These are phyloP conservation scores for Hydrozoanthus tunicans DNA, from an alignment of 64 coral and sea anemone species.

Conservation along the genomic window DNA sequence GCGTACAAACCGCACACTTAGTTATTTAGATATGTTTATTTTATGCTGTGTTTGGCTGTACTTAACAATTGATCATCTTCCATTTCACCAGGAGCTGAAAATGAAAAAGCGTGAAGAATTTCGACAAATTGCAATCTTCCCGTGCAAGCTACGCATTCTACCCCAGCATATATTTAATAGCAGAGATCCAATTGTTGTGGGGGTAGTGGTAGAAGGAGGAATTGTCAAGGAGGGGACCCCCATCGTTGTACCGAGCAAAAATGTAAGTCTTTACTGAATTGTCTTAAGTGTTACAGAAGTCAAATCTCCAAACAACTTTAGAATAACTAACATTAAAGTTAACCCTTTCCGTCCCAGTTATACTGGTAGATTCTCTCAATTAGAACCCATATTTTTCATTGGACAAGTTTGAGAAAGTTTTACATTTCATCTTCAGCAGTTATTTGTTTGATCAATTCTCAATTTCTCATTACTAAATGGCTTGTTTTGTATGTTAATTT, in stretches of 20 bases:
- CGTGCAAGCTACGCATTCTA: conserved; percentile 94
- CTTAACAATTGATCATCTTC: neutral
- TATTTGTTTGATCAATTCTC: too few species aligned
- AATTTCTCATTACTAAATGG: too few species aligned
- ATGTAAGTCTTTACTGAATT: conserved; percentile 25
- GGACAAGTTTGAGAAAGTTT: too few species aligned
- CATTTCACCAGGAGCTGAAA: conserved; percentile 78
- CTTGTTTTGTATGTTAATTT: too few species aligned
- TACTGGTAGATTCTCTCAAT: too few species aligned
- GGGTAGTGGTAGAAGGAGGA: conserved; percentile 79
- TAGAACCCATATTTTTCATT: too few species aligned
- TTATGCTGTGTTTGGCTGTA: neutral
- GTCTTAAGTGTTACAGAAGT: too few species aligned
- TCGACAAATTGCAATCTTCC: conserved; percentile 88
- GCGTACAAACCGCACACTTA: too few species aligned
- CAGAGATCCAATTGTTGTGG: conserved; percentile 86
- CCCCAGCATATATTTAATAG: conserved; percentile 90
- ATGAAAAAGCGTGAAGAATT: conserved; percentile 98
- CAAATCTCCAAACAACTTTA: too few species aligned
- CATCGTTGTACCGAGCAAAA: conserved; percentile 76
- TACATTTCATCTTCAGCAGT: too few species aligned
- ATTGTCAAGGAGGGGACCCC: conserved; percentile 94
- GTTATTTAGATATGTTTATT: neutral
- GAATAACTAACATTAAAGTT: too few species aligned
- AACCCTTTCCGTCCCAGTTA: too few species aligned